Evolutionary conservation across 2,888 invertebrate species (phyloP).

Genomic region (Thysanoteuthis rhombus): DNA sequence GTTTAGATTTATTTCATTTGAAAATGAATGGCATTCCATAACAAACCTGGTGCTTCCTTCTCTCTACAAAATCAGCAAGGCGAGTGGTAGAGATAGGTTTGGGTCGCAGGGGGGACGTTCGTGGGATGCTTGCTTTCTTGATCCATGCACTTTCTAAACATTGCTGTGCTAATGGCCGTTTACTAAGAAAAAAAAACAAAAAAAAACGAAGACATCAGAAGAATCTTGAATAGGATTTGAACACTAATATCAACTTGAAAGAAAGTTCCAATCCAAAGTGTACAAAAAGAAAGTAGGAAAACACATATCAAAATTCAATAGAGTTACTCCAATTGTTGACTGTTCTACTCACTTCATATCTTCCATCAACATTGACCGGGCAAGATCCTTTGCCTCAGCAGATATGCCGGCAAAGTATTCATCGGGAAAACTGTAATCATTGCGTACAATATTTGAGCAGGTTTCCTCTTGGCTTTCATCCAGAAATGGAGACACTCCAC

Average conservation of each 20-base stretch:
- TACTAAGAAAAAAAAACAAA: neutral
- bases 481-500: conserved; percentile 82
- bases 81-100: conserved; percentile 57
- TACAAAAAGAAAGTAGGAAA: neutral
- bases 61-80: conserved; percentile 61
- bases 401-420: conserved; percentile 80
- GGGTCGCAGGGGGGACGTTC: conserved; percentile 48
- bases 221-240: no score
- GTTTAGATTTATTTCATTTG: neutral
- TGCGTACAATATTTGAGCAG: conserved; percentile 82
- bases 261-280: neutral
- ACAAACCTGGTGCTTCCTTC: conserved; percentile 60
- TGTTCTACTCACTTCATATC: conserved; percentile 63
- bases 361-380: conserved; percentile 75
- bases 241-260: neutral
- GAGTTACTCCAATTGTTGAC: neutral
- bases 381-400: conserved; percentile 76
- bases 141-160: conserved; percentile 62
- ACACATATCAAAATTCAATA: neutral
- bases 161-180: conserved; percentile 56
- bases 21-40: neutral
- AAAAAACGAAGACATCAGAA: neutral
- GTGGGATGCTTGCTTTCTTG: conserved; percentile 46
- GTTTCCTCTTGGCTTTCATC: conserved; percentile 86
- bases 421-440: conserved; percentile 84